Conservation (phyloP, 2,888 invertebrate species). For the Tenthredo distinguenda region DNA sequence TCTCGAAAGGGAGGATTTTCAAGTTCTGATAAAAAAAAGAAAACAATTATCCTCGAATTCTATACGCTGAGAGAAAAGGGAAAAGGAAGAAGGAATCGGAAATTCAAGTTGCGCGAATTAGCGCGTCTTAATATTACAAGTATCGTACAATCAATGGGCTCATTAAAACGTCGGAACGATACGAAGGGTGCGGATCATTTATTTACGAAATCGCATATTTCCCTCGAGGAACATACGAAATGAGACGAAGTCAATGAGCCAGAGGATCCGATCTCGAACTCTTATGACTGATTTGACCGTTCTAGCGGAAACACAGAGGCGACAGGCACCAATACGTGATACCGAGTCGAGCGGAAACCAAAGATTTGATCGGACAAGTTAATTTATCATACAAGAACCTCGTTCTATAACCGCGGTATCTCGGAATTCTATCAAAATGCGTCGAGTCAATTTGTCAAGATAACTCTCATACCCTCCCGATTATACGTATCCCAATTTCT, state of each 20-base stretch:
- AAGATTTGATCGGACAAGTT: conserved; percentile 47
- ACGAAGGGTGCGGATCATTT: neutral
- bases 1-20: neutral
- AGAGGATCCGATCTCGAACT: conserved; percentile 27
- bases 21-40: neutral
- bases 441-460: neutral
- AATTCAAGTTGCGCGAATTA: neutral
- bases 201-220: neutral
- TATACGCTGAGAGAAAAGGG: neutral
- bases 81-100: neutral
- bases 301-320: conserved; percentile 36
- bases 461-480: neutral
- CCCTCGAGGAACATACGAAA: conserved; percentile 25
- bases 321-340: conserved; percentile 34
- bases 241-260: conserved; percentile 33
- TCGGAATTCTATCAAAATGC: neutral
- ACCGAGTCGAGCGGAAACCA: conserved; percentile 26
- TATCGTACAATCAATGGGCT: neutral
- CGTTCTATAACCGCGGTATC: neutral
- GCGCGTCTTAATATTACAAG: neutral
- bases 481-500: neutral
- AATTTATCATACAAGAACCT: conserved; percentile 26
- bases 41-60: too few species aligned
- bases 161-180: neutral
- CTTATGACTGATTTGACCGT: conserved; percentile 46